These are phyloP conservation scores for Gymnorhina tibicen DNA, from an alignment of 2,113 vertebrate species.

Conservation along the genomic window DNA sequence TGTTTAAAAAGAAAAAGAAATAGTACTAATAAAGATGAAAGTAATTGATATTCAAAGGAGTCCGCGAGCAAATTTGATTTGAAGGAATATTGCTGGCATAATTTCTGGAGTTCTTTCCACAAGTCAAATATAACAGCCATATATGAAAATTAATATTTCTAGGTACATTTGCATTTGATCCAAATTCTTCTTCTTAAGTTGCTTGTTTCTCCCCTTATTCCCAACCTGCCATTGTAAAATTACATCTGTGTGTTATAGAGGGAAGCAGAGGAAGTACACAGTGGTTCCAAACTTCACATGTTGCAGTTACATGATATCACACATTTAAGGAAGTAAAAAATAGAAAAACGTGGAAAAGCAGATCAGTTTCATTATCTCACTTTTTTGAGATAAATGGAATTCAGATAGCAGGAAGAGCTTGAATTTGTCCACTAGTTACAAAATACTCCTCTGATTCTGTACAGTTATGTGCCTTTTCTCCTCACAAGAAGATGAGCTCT, in stretches of 20 bases:
- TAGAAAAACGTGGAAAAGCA: neutral
- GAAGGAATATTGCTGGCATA: neutral
- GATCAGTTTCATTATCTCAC: neutral
- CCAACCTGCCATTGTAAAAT: neutral
- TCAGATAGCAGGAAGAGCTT: neutral
- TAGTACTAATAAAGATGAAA: neutral
- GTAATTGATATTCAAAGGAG: neutral
- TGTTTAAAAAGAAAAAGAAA: neutral
- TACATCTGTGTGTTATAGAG: neutral
- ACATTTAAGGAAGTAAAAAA: neutral
- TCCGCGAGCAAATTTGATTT: neutral
- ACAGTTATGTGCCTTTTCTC: neutral
- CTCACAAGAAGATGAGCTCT: neutral
- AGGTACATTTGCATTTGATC: neutral
- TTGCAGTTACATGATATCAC: neutral
- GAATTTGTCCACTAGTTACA: neutral
- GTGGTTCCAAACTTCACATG: neutral
- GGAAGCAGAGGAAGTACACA: neutral
- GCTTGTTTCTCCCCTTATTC: neutral
- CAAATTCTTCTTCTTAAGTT: neutral
- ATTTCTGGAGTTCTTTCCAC: neutral
- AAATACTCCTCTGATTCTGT: neutral
- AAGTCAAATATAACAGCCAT: neutral
- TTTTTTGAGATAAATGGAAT: neutral
- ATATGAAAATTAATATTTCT: neutral